phyloP scores from a whole-genome alignment of 1,140 invertebrate genomes.

The Bombus vancouverensis region DNA sequence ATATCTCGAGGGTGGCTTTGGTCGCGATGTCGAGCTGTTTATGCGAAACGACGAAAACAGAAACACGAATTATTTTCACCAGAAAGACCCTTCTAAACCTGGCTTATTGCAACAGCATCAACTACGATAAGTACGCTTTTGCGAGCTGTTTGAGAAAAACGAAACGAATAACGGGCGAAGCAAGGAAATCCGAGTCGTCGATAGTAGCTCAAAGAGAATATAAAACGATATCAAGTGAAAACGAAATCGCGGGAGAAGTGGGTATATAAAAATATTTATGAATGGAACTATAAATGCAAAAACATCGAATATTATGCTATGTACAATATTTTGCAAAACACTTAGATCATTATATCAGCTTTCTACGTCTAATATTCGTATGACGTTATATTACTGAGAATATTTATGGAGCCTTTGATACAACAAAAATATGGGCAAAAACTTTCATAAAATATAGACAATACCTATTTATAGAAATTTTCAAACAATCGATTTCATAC shows the following conservation, averaged over 20 bases:
- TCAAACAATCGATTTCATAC: too few species aligned
- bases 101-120: constrained; percentile 10
- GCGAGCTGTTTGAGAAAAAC: background rate
- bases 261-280: constrained; percentile 40
- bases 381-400: too few species aligned
- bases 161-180: background rate
- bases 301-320: constrained; percentile 22
- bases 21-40: constrained; percentile 18
- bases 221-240: background rate
- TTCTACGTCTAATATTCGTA: too few species aligned
- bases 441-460: too few species aligned
- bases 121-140: background rate
- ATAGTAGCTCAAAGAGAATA: constrained; percentile 5
- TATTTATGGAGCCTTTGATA: too few species aligned
- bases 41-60: background rate
- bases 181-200: background rate
- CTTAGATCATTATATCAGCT: too few species aligned
- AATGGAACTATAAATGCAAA: background rate
- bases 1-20: background rate
- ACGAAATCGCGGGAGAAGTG: background rate
- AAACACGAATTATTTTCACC: constrained; percentile 14
- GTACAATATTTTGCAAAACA: too few species aligned
- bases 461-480: too few species aligned
- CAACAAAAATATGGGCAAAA: too few species aligned
- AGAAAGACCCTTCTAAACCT: background rate